These are phyloP conservation scores for Ischnus inquisitorius DNA, from an alignment of 2,888 invertebrate genomes.

Conservation along the genomic window DNA sequence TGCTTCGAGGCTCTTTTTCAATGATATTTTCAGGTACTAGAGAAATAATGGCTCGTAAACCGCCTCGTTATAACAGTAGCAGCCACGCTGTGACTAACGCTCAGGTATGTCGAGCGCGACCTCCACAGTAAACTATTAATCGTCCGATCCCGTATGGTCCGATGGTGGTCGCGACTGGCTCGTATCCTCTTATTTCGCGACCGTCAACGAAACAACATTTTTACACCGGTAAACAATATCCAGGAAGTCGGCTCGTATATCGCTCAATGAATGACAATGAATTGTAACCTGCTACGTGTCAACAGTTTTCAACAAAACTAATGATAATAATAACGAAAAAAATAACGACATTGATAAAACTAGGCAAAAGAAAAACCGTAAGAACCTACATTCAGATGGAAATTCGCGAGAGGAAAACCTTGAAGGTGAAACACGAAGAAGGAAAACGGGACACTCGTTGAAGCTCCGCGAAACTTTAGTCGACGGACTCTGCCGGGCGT, in stretches of 20 bases:
- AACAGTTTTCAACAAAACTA: not conserved
- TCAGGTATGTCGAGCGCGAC: constrained; percentile 54
- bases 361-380: not conserved
- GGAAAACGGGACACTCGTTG: constrained; percentile 8
- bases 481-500: constrained; percentile 61
- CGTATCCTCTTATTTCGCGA: constrained; percentile 34
- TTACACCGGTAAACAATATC: not conserved
- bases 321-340: not conserved
- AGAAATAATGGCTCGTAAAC: constrained; percentile 72
- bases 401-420: constrained; percentile 24
- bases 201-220: constrained; percentile 47
- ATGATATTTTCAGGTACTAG: constrained; percentile 71
- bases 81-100: constrained; percentile 41
- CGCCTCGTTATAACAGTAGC: constrained; percentile 66
- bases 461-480: constrained; percentile 61
- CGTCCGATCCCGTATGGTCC: constrained; percentile 41
- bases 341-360: not conserved
- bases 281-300: not conserved
- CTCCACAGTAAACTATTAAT: constrained; percentile 44
- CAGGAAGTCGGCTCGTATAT: not conserved
- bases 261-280: not conserved
- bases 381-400: constrained; percentile 1
- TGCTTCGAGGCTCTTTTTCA: constrained; percentile 62
- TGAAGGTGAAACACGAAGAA: constrained; percentile 19
- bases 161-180: constrained; percentile 27